phyloP scores from a whole-genome alignment of 1,140 invertebrate species.

The Pissodes strobi region DNA sequence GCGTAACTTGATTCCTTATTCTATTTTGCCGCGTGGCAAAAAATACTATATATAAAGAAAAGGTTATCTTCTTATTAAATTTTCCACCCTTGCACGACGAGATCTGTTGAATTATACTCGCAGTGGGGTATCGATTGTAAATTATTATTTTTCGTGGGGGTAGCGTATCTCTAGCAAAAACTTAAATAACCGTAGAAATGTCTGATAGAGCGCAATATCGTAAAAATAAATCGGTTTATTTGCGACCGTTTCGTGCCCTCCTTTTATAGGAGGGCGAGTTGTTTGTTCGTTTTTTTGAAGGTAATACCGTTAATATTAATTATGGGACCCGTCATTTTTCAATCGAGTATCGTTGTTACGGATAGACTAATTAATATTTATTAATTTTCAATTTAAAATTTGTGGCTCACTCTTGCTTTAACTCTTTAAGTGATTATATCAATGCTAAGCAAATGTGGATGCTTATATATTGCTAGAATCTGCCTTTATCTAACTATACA shows the following conservation, averaged over 20 bases:
- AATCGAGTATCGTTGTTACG: not conserved
- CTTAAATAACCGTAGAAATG: slow-evolving; percentile 42
- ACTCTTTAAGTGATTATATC: no score
- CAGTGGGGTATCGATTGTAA: slow-evolving; percentile 44
- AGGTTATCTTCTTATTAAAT: slow-evolving; percentile 33
- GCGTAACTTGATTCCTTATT: no score
- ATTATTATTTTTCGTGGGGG: slow-evolving; percentile 41
- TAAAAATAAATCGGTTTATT: slow-evolving; percentile 42
- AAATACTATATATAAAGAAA: no score
- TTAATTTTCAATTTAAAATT: not conserved
- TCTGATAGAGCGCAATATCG: slow-evolving; percentile 31
- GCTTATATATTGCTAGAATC: no score
- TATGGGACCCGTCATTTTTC: slow-evolving; percentile 10
- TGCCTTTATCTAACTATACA: no score
- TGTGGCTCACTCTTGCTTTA: no score
- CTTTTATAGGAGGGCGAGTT: slow-evolving; percentile 12
- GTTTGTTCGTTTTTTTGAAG: slow-evolving; percentile 15
- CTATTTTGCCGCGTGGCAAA: no score
- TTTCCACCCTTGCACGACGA: slow-evolving; percentile 20
- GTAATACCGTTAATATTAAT: slow-evolving; percentile 37
- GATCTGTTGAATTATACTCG: slow-evolving; percentile 42
- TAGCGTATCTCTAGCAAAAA: slow-evolving; percentile 39
- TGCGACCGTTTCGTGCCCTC: slow-evolving; percentile 10
- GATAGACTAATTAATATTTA: no score
- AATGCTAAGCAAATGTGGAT: no score